These are phyloP conservation scores for Lampris incognitus DNA, from an alignment of 2,113 vertebrate genomes.

Conservation along the genomic window DNA sequence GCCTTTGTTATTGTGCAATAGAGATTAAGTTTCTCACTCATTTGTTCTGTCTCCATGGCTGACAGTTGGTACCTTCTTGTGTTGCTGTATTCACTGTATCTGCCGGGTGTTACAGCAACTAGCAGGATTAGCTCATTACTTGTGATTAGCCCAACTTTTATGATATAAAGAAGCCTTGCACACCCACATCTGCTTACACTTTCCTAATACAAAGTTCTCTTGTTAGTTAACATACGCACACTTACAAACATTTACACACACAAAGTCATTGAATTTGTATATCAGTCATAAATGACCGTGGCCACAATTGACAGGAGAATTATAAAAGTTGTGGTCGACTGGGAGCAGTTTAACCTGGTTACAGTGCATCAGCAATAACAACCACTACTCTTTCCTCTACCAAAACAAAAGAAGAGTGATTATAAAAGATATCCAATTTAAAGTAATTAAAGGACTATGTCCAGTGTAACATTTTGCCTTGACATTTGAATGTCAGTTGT, in stretches of 20 bases:
- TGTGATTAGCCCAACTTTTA: constrained; percentile 4
- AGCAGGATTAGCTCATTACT: constrained; percentile 6
- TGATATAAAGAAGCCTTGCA: not conserved
- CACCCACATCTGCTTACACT: constrained; percentile 10
- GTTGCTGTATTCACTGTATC: constrained; percentile 3
- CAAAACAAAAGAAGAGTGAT: constrained; percentile 2
- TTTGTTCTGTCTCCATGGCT: not conserved
- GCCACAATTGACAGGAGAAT: not conserved
- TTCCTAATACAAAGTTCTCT: not conserved
- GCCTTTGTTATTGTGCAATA: not conserved
- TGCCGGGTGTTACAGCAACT: constrained; percentile 10
- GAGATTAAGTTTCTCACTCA: not conserved
- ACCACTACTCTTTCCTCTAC: not conserved
- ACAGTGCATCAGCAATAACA: not conserved
- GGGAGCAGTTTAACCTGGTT: not conserved
- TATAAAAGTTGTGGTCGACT: not conserved
- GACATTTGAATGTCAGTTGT: not conserved
- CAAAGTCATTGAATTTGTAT: not conserved
- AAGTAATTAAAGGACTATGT: not conserved
- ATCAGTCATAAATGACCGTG: not conserved
- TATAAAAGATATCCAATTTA: not conserved
- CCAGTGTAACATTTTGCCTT: not conserved
- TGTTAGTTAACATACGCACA: not conserved
- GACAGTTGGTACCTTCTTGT: constrained; percentile 21
- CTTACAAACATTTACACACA: not conserved